Evolutionary conservation across 2,888 invertebrate genomes (phyloP).

Genomic region (Dascillus cervinus): DNA sequence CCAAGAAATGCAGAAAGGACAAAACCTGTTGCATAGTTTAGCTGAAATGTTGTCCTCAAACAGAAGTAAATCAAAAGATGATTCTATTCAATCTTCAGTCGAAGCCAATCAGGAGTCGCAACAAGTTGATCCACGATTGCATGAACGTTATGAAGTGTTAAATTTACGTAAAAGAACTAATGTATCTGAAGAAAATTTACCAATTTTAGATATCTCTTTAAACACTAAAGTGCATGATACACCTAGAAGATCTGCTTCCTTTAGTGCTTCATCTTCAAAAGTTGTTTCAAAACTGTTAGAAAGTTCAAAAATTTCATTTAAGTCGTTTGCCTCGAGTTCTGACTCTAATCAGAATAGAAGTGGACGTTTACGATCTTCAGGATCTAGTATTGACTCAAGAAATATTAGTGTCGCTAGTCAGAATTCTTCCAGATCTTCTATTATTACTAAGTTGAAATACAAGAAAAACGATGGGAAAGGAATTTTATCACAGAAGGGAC

Average conservation of each 20-base stretch:
- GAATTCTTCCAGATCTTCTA: too few relatives aligned
- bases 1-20: conserved; percentile 17
- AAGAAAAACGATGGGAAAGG: conserved; percentile 14
- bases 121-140: conserved; percentile 5
- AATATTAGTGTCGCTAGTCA: too few relatives aligned
- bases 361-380: too few relatives aligned
- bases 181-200: conserved; percentile 6
- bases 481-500: conserved; percentile 15
- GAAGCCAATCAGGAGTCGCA: conserved; percentile 11
- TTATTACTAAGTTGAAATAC: conserved; percentile 17
- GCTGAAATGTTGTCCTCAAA: conserved; percentile 18
- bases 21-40: conserved; percentile 16
- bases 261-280: too few relatives aligned
- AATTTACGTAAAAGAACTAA: too few relatives aligned
- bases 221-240: conserved; percentile 3
- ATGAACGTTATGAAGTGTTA: too few relatives aligned
- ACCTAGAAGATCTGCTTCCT: conserved; percentile 4
- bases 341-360: too few relatives aligned
- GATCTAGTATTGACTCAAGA: too few relatives aligned
- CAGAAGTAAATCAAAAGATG: conserved; percentile 7
- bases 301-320: too few relatives aligned
- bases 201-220: conserved; percentile 12
- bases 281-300: too few relatives aligned
- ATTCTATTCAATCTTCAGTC: conserved; percentile 18
- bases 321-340: too few relatives aligned